Conservation (phyloP, 2,797 vertebrate genomes). For the Hydrolagus colliei region DNA sequence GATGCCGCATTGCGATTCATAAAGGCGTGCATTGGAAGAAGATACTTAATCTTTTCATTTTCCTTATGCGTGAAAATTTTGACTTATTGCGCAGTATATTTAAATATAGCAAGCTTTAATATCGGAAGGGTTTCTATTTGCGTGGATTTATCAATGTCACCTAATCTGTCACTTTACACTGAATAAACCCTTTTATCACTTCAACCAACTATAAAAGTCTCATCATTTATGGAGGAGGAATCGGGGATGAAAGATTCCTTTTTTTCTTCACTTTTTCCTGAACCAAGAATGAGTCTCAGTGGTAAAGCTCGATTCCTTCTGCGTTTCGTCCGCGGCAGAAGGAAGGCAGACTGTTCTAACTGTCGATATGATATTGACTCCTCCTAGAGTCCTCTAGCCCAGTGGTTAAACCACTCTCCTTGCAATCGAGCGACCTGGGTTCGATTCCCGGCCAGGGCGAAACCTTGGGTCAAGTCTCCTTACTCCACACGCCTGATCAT, state of each 20-base stretch:
- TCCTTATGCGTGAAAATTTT: not conserved
- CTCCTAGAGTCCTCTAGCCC: too few relatives aligned
- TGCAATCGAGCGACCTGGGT: too few relatives aligned
- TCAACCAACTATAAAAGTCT: constrained; percentile 3
- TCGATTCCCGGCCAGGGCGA: too few relatives aligned
- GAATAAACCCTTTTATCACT: constrained; percentile 17
- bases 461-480: too few relatives aligned
- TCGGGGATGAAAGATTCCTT: not conserved
- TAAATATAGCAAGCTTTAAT: not conserved
- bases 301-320: too few relatives aligned
- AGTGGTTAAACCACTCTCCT: too few relatives aligned
- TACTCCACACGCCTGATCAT: too few relatives aligned
- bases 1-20: too few relatives aligned
- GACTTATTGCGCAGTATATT: not conserved
- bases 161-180: constrained; percentile 17
- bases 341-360: too few relatives aligned
- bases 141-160: constrained; percentile 11
- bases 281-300: too few relatives aligned
- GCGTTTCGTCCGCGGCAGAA: too few relatives aligned
- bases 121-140: not conserved
- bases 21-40: not conserved
- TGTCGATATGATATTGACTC: too few relatives aligned
- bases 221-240: not conserved
- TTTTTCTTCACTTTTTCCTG: not conserved
- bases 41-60: not conserved